phyloP scores from a whole-genome alignment of 2,797 vertebrate species.

The Delichon dasypus region DNA sequence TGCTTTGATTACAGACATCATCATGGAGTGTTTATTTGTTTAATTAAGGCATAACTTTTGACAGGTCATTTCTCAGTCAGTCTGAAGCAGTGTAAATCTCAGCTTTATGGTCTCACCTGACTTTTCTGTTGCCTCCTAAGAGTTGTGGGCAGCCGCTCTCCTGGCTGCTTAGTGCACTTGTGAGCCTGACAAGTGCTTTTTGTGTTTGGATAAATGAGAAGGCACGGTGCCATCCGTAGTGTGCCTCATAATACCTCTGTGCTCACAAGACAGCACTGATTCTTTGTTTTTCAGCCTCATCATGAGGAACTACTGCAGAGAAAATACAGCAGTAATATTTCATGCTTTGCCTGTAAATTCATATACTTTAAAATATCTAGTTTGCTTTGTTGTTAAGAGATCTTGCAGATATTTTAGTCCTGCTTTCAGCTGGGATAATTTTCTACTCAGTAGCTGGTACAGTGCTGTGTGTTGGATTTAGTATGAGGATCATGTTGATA shows the following conservation, averaged over 20 bases:
- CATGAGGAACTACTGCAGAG: background rate
- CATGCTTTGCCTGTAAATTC: background rate
- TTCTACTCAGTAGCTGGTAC: background rate
- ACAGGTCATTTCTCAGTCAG: background rate
- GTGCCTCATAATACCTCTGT: background rate
- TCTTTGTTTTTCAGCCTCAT: background rate
- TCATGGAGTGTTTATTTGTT: background rate
- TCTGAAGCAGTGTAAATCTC: background rate
- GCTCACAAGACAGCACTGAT: no score
- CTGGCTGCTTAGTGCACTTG: background rate
- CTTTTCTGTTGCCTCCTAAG: background rate
- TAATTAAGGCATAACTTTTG: background rate
- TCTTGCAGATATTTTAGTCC: background rate
- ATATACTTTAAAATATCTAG: background rate
- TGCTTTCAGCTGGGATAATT: background rate
- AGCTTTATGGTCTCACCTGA: background rate
- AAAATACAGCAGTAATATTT: background rate
- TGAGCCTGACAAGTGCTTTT: background rate
- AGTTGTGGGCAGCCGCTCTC: background rate
- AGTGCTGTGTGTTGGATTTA: background rate
- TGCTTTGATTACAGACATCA: background rate
- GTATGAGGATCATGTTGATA: background rate
- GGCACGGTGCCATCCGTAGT: fast-evolving
- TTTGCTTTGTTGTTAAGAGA: background rate
- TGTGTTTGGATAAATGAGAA: background rate